Evolutionary conservation across 2,113 vertebrate species (phyloP), one percentile per base, ranked within the genome.

Genomic region (Macquaria australasica): DNA sequence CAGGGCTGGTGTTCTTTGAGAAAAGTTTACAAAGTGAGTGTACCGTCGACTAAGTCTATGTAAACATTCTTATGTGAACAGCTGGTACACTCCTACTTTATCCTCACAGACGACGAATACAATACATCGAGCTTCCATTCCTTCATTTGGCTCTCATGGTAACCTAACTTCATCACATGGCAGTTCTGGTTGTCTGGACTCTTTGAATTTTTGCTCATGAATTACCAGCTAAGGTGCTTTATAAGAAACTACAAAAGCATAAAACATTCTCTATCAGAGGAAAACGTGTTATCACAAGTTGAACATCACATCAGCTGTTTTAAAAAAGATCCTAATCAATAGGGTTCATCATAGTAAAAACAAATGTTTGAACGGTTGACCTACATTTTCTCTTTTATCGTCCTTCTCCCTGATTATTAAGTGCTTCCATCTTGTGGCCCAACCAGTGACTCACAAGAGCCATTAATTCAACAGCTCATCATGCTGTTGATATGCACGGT

Each of bases 31-130:
- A 82, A 31, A 86, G 82, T 50, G 63, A 83, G 67, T 88, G 77
- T 67, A 84, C 81, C 7, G 6, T 71, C 60, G 64, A 63, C 71
- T 41, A 9, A 62, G 82, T 78, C 83, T 93, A 76, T 86, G 93
- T 86, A 94, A 93, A 94, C 91, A 84, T 39, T 64, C 55, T 1
- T 91, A 69, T 93, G 89, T 93, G 93, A 91, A 87, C 92, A 93
- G 92, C 92, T 88, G 94, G 77, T 70, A 64, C 74, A 82, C 83
- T 73, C 77, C 84, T n/a, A 43, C 67, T 77, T 74, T 69, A 64
- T 68, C 25, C 82, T 85, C 81, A 58, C 56, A 67, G 67, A 80
- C 31, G 55, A 43, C 68, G 23, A 70, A 66, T 28, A 37, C n/a
- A 51, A 39, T 68, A 48, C 62, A 51, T n/a, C 56, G 10, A 63